Evolutionary conservation across 2,888 invertebrate species (phyloP).

Genomic region (Merodon equestris): DNA sequence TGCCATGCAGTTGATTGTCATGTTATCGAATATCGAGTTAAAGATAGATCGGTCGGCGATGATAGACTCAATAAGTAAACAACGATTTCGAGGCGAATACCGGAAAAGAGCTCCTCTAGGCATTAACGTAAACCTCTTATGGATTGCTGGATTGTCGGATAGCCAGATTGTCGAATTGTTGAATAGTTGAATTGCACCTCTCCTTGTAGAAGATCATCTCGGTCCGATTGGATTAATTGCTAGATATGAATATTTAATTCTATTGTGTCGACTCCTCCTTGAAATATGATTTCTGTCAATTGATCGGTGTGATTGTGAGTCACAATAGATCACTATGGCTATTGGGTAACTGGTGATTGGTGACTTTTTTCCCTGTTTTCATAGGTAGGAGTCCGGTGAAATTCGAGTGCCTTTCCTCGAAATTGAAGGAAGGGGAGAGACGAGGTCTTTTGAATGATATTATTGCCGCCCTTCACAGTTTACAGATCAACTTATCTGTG

Average conservation of each 20-base stretch:
- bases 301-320: constrained; percentile 28
- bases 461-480: no score
- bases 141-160: not conserved
- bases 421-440: no score
- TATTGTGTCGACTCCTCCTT: not conserved
- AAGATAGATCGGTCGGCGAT: constrained; percentile 32
- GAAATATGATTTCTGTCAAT: constrained; percentile 37
- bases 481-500: no score
- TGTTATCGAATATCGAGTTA: no score
- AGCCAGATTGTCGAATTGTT: no score
- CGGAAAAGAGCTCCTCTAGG: constrained; percentile 12
- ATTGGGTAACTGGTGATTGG: constrained; percentile 51
- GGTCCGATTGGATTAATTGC: constrained; percentile 31
- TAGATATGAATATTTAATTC: constrained; percentile 15
- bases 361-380: constrained; percentile 13
- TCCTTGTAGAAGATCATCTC: constrained; percentile 37
- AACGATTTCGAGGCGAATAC: constrained; percentile 2
- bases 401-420: no score
- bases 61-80: constrained; percentile 40
- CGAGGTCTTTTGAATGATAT: not conserved
- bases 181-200: not conserved
- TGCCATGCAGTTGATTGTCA: no score
- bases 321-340: constrained; percentile 37
- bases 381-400: no score
- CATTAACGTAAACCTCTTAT: constrained; percentile 30